Evolutionary conservation across 2,888 invertebrate species (phyloP).

Genomic region (Sphaeridia pumilis): DNA sequence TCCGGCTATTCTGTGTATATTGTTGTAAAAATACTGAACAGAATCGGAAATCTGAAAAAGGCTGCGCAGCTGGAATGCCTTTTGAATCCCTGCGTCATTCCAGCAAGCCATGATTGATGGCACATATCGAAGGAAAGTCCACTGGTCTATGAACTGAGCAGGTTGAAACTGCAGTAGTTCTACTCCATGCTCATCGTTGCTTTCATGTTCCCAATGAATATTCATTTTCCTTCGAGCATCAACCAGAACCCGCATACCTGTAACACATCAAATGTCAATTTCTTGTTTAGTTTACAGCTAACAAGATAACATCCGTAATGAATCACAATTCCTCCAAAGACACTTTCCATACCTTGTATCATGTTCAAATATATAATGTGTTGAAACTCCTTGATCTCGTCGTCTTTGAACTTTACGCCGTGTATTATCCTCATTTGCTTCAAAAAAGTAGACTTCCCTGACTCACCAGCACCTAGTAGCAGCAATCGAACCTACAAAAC

Average conservation of each 20-base stretch:
- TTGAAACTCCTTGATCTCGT: conserved; percentile 38
- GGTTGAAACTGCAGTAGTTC: conserved; percentile 54
- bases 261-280: no score
- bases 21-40: conserved; percentile 91
- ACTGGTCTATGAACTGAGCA: conserved; percentile 33
- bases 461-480: conserved; percentile 45
- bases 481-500: conserved; percentile 30
- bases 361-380: conserved; percentile 34
- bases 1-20: conserved; percentile 74
- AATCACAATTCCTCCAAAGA: not conserved
- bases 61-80: conserved; percentile 29
- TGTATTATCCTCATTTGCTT: conserved; percentile 98
- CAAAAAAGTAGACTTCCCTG: conserved; percentile 77
- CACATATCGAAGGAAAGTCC: conserved; percentile 24
- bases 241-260: conserved; percentile 92
- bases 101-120: conserved; percentile 26
- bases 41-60: conserved; percentile 37
- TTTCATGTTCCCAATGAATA: conserved; percentile 77
- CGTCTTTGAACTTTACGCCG: conserved; percentile 44
- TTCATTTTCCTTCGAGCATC: conserved; percentile 89
- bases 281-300: no score
- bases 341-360: conserved; percentile 27
- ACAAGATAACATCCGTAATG: no score
- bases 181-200: conserved; percentile 66
- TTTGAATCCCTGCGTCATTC: conserved; percentile 32